These are phyloP conservation scores for Tragulus kanchil DNA, from an alignment of 2,113 vertebrate species.

Conservation along the genomic window DNA sequence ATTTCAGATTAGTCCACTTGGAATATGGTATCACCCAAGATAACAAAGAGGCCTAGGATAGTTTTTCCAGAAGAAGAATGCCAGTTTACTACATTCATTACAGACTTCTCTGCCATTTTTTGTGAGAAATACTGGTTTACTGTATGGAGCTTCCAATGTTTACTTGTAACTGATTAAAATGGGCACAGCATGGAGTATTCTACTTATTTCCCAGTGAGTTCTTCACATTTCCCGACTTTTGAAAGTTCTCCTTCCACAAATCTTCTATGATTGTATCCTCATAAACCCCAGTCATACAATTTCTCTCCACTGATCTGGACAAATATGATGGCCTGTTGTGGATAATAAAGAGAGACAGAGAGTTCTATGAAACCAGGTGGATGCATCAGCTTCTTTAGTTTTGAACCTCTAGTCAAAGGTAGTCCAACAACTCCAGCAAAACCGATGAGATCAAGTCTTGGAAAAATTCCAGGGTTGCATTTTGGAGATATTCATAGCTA, in stretches of 20 bases:
- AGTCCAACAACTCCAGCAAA: constrained; percentile 95
- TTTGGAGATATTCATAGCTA: neutral
- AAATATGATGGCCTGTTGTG: constrained; percentile 91
- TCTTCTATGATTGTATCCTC: constrained; percentile 89
- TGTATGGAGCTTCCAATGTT: constrained; percentile 74
- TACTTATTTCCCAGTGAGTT: constrained; percentile 85
- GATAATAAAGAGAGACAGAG: constrained; percentile 94
- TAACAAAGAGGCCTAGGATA: constrained; percentile 59
- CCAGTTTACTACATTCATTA: constrained; percentile 83
- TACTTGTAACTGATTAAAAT: constrained; percentile 84
- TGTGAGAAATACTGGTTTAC: constrained; percentile 77
- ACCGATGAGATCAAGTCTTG: constrained; percentile 92
- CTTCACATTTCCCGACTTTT: constrained; percentile 86
- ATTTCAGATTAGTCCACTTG: constrained; percentile 64
- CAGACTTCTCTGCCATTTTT: constrained; percentile 73
- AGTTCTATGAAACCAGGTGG: constrained; percentile 92
- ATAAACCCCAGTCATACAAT: constrained; percentile 89
- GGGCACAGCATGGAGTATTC: constrained; percentile 54
- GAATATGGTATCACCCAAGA: constrained; percentile 66
- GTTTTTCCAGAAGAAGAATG: constrained; percentile 82
- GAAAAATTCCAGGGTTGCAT: constrained; percentile 88
- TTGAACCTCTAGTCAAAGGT: constrained; percentile 94
- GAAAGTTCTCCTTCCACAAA: constrained; percentile 90
- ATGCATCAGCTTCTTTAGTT: constrained; percentile 93
- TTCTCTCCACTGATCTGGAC: constrained; percentile 90